Conservation (phyloP, 2,888 invertebrate species). For the Agrochola lychnidis region DNA sequence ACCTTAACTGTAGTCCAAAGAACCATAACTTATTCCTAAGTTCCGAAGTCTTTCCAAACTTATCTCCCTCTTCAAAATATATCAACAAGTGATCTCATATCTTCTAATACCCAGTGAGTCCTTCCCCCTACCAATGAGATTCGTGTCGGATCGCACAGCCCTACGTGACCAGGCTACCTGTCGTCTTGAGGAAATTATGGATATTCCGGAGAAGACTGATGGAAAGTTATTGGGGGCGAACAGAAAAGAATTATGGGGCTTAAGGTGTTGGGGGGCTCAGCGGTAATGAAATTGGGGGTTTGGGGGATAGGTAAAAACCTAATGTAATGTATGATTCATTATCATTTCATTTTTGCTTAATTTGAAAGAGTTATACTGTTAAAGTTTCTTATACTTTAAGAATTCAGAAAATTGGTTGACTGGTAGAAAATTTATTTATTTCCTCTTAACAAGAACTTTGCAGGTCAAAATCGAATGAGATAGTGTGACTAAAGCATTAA, state of each 20-base stretch:
- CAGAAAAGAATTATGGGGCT: slow-evolving; percentile 35
- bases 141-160: slow-evolving; percentile 59
- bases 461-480: too few species aligned
- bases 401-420: not conserved
- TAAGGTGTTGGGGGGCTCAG: slow-evolving; percentile 6
- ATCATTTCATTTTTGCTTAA: not conserved
- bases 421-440: too few species aligned
- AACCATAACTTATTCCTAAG: not conserved
- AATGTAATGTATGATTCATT: not conserved
- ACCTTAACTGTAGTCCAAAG: not conserved
- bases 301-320: not conserved
- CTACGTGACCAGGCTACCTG: slow-evolving; percentile 60
- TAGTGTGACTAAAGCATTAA: too few species aligned
- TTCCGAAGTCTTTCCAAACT: not conserved
- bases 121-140: slow-evolving; percentile 31
- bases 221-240: slow-evolving; percentile 40
- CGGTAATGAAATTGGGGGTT: slow-evolving; percentile 27
- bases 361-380: not conserved
- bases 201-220: slow-evolving; percentile 40
- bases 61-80: not conserved
- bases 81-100: slow-evolving; percentile 18
- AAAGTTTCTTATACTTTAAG: not conserved
- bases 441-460: not conserved
- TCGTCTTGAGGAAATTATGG: slow-evolving; percentile 44
- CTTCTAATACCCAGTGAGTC: slow-evolving; percentile 24